Percentiles rank a stretch among this genome's conserved stretches.
phyloP scores from a whole-genome alignment of 2,797 vertebrate species.

The Macropodus opercularis region DNA sequence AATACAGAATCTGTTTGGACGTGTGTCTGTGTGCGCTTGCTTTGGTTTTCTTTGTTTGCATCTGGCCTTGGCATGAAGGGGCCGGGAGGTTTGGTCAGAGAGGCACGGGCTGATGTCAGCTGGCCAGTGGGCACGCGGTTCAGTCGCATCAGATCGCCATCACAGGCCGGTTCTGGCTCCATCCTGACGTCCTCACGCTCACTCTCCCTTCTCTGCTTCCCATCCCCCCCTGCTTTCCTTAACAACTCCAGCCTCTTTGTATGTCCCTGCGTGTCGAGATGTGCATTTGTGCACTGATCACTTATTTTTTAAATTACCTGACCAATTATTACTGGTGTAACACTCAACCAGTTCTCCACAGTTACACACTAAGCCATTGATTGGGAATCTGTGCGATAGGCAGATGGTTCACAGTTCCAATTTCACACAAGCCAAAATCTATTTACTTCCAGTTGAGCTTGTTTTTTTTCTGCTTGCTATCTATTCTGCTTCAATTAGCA shows the following conservation, averaged over 20 bases:
- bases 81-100: constrained; percentile 71
- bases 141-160: constrained; percentile 80
- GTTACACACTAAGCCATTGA: constrained; percentile 52
- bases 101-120: constrained; percentile 76
- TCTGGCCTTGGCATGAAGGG: constrained; percentile 74
- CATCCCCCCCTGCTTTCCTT: constrained; percentile 42
- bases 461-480: constrained; percentile 69
- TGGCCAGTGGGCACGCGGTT: constrained; percentile 73
- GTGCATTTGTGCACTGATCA: constrained; percentile 44
- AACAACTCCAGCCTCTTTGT: constrained; percentile 58
- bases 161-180: constrained; percentile 61
- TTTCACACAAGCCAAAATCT: constrained; percentile 83
- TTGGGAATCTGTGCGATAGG: constrained; percentile 55
- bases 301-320: constrained; percentile 63
- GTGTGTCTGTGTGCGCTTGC: constrained; percentile 49
- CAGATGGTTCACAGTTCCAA: constrained; percentile 80
- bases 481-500: constrained; percentile 82
- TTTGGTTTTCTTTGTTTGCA: constrained; percentile 66
- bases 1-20: constrained; percentile 54
- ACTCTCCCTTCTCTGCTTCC: constrained; percentile 38
- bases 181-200: constrained; percentile 45
- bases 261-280: constrained; percentile 37
- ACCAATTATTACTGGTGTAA: constrained; percentile 57
- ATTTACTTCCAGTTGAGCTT: constrained; percentile 74
- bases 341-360: constrained; percentile 49